phyloP scores from a whole-genome alignment of 1,140 invertebrate species.

The Chironomus striatipennis region DNA sequence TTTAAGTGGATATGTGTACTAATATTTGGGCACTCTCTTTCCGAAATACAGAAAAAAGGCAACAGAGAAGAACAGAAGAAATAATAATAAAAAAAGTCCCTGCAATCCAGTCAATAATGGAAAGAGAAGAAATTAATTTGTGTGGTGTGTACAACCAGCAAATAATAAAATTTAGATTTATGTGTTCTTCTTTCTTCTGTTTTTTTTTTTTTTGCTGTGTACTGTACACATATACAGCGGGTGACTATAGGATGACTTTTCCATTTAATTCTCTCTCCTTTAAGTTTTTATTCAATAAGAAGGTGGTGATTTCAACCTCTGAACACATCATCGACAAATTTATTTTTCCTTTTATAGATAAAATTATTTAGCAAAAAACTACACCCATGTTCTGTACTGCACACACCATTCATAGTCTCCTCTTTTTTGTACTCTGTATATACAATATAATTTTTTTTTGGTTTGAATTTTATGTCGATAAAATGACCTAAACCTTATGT shows the following conservation, averaged over 20 bases:
- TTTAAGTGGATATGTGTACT: slow-evolving; percentile 19
- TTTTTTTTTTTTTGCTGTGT: background rate
- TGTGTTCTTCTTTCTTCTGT: background rate
- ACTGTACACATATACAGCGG: background rate
- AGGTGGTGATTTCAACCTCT: too few species aligned
- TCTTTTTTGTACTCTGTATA: too few species aligned
- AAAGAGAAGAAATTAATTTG: slow-evolving; percentile 21
- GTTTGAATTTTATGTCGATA: background rate
- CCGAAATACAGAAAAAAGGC: background rate
- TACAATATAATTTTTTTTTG: too few species aligned
- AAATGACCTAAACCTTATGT: background rate
- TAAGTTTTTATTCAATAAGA: too few species aligned
- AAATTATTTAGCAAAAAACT: too few species aligned
- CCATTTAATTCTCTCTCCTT: too few species aligned
- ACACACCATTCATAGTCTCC: too few species aligned
- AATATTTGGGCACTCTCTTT: slow-evolving; percentile 17
- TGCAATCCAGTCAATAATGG: background rate
- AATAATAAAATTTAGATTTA: slow-evolving; percentile 24
- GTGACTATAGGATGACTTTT: background rate
- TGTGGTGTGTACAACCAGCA: slow-evolving; percentile 11
- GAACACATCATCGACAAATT: too few species aligned
- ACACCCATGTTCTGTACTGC: too few species aligned
- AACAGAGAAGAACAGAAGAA: background rate
- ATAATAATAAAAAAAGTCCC: slow-evolving; percentile 4
- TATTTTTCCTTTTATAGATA: too few species aligned